Evolutionary conservation across 2,888 invertebrate species (phyloP), one percentile per base, ranked within the genome.

Genomic region (Orthonevra nobilis): DNA sequence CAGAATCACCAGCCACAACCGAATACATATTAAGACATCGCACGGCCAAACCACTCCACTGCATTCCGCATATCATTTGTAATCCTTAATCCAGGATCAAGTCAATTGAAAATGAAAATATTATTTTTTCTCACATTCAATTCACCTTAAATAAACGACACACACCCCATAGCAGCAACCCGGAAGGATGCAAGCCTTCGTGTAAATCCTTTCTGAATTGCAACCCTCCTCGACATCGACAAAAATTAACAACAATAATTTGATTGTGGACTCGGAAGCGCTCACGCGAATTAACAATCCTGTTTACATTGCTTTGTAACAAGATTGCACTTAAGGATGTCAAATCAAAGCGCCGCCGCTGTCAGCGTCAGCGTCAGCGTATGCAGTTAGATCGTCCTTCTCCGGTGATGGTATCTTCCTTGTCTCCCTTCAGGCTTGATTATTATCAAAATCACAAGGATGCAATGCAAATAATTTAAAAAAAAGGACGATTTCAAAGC

Each of bases 271-370:
- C 77, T 85, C 77, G 40, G 32, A 23, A 46, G 26, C 52, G 54
- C 63, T 60, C 70, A 73, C 56, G 48, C 56, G 86, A 86, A 85
- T 86, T 85, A 86, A 86, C 85, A 85, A 84, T 85, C 85, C 84
- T 86, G 87, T 88, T 87, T 86, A 87, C 86, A 87, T 86, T 86
- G 85, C 85, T 87, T 88, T 85, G 84, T 86, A 87, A 88, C 87
- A 85, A 86, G 87, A 87, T 88, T 88, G 86, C 85, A 87, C 88
- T 88, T 86, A 86, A 86, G 85, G 84, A 84, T 85, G 87, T 87
- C 87, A 85, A 81, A 82, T 73, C 79, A 79, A 79, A 79, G 72
- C 79, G 48, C 64, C 34, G 63, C 38, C n/a, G n/a, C n/a, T n/a
- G n/a, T n/a, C n/a, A n/a, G n/a, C n/a, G n/a, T n/a, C n/a, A n/a